A percentile compares a stretch with the other conserved stretches of the same genome.
phyloP scores from a whole-genome alignment of 2,797 vertebrate genomes.

The Catostomus latipinnis region DNA sequence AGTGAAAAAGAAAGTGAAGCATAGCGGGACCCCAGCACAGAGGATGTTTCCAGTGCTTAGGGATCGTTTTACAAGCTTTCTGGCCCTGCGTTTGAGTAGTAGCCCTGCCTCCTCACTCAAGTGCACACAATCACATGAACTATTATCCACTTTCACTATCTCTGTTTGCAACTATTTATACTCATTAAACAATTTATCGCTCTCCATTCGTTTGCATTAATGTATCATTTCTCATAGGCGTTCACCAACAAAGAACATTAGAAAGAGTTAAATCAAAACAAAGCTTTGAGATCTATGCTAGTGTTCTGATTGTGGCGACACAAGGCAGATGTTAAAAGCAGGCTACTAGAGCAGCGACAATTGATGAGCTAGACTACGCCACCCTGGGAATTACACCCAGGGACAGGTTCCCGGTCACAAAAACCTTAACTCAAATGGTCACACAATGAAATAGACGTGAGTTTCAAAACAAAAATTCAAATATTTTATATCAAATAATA shows the following conservation, averaged over 20 bases:
- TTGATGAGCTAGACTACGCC: no score
- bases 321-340: no score
- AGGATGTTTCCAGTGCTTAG: conserved; percentile 88
- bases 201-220: conserved; percentile 24
- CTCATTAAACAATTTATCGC: conserved; percentile 14
- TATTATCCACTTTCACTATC: not conserved
- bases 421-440: no score
- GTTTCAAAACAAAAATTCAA: no score
- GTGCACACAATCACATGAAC: not conserved
- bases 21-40: conserved; percentile 84
- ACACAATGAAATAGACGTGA: no score
- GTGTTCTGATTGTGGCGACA: no score
- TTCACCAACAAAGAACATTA: conserved; percentile 9
- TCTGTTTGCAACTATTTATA: conserved; percentile 9
- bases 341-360: no score
- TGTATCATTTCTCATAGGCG: not conserved
- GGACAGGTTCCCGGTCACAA: no score
- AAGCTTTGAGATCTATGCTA: no score
- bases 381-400: no score
- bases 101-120: conserved; percentile 76
- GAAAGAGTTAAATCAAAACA: not conserved
- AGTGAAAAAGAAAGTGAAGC: conserved; percentile 65
- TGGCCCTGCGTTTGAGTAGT: conserved; percentile 83
- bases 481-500: no score
- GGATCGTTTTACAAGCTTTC: conserved; percentile 94